Evolutionary conservation across 2,797 vertebrate species (phyloP).

Genomic region (Hemitrygon akajei): DNA sequence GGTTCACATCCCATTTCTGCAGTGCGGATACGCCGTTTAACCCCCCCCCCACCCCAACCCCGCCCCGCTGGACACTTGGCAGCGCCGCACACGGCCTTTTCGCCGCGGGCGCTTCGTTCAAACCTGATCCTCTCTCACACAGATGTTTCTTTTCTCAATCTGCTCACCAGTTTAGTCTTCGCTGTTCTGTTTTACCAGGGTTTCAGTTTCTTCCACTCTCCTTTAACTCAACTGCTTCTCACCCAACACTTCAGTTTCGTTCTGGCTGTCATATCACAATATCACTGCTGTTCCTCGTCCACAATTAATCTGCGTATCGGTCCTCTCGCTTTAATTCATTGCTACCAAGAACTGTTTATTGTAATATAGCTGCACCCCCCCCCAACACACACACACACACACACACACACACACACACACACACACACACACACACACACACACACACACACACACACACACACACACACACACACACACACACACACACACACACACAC

Average conservation of each 20-base stretch:
- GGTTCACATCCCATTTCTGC: neutral
- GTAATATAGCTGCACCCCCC: neutral
- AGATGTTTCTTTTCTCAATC: neutral
- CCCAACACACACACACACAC: neutral
- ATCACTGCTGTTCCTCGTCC: neutral
- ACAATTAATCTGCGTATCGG: neutral
- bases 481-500: neutral
- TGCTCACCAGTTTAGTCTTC: neutral
- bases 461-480: neutral
- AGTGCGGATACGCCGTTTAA: too few species aligned
- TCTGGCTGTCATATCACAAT: neutral
- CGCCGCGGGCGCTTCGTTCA: neutral
- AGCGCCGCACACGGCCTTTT: neutral
- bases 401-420: neutral
- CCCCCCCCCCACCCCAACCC: neutral
- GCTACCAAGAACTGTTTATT: neutral
- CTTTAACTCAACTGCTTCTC: too few species aligned
- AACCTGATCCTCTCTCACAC: neutral
- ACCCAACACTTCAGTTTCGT: neutral
- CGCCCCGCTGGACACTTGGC: neutral
- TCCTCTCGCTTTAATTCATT: neutral
- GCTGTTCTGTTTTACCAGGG: neutral
- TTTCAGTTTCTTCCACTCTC: neutral
- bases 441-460: neutral
- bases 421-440: neutral